Evolutionary conservation across 2,797 vertebrate species (phyloP).

Genomic region (Lutjanus campechanus): DNA sequence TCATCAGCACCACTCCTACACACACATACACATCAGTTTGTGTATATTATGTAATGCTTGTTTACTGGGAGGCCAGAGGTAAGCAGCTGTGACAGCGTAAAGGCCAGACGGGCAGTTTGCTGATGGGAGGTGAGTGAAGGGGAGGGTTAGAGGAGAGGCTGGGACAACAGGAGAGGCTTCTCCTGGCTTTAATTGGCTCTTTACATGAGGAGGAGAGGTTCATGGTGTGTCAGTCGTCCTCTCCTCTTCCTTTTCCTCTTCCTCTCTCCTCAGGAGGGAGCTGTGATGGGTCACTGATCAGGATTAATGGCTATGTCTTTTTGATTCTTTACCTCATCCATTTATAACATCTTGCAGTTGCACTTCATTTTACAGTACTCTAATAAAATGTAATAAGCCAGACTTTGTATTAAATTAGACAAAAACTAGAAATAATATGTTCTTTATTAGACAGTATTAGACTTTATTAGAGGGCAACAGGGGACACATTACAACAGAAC

Average conservation of each 20-base stretch:
- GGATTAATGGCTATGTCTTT: conserved; percentile 73
- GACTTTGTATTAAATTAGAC: too few relatives aligned
- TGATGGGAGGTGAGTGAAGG: conserved; percentile 53
- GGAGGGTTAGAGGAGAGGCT: conserved; percentile 48
- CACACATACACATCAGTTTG: conserved; percentile 23
- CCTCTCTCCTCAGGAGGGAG: conserved; percentile 45
- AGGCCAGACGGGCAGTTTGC: conserved; percentile 48
- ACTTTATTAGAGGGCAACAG: too few relatives aligned
- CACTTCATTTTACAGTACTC: too few relatives aligned
- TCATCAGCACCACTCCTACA: conserved; percentile 20
- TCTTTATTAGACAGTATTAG: too few relatives aligned
- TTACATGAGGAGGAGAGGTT: conserved; percentile 71
- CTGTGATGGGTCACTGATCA: conserved; percentile 77
- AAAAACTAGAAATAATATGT: too few relatives aligned
- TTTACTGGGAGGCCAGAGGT: conserved; percentile 57
- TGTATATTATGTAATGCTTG: conserved; percentile 61
- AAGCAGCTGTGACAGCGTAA: conserved; percentile 43
- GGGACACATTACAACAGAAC: too few relatives aligned
- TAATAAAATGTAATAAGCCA: too few relatives aligned
- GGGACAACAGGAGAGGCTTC: conserved; percentile 66
- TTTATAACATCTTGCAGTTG: conserved; percentile 8
- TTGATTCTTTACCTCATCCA: conserved; percentile 35
- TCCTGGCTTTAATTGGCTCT: conserved; percentile 77
- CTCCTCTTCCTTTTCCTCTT: conserved; percentile 25
- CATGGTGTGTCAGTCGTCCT: conserved; percentile 63